Percentiles rank a stretch among this genome's conserved stretches.
phyloP scores from a whole-genome alignment of 2,113 vertebrate genomes.

The Mungos mungo region DNA sequence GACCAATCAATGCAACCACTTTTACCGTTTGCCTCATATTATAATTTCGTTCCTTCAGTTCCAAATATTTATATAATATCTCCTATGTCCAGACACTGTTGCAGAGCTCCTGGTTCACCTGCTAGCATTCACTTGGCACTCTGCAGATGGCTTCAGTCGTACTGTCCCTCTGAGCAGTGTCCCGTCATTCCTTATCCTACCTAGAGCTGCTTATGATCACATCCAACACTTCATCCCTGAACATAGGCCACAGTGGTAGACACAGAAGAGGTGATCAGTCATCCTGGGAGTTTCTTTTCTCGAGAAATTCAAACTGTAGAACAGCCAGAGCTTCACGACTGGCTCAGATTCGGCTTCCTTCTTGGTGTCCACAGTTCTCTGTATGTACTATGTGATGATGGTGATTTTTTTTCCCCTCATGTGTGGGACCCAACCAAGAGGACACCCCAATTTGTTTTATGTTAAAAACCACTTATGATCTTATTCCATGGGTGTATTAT shows the following conservation, averaged over 20 bases:
- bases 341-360: not conserved
- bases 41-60: not conserved
- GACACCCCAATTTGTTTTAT: not conserved
- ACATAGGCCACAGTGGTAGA: not conserved
- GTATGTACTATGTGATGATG: not conserved
- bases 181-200: not conserved
- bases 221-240: not conserved
- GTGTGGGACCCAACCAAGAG: not conserved
- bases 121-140: not conserved
- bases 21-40: not conserved
- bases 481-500: not conserved
- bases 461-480: not conserved
- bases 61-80: not conserved
- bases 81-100: not conserved
- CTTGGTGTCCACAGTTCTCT: no score
- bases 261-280: not conserved
- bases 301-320: not conserved
- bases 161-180: not conserved
- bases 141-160: not conserved
- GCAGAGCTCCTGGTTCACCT: not conserved
- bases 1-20: no score
- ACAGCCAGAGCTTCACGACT: accelerated
- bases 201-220: not conserved
- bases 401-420: not conserved
- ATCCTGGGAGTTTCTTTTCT: not conserved